Percentiles rank a stretch among this genome's conserved stretches.
These are phyloP conservation scores for Huso huso DNA, from an alignment of 2,797 vertebrate species.

Conservation along the genomic window DNA sequence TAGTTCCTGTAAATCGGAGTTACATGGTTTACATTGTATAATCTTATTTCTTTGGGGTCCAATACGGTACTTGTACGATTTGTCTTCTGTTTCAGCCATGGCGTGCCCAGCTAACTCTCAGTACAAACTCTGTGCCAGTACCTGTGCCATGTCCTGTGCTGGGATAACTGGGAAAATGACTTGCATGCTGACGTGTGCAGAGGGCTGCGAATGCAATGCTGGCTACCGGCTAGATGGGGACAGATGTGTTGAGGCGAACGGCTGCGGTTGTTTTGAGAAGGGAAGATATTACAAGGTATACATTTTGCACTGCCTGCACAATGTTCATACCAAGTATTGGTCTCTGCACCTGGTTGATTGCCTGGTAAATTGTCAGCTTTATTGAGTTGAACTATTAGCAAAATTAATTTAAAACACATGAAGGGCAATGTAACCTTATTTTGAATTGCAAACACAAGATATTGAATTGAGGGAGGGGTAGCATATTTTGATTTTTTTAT, in stretches of 20 bases:
- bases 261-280: conserved; percentile 26
- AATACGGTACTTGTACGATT: neutral
- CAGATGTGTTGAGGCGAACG: neutral
- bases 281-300: conserved; percentile 22
- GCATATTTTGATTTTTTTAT: too few relatives aligned
- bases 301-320: too few relatives aligned
- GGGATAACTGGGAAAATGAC: neutral
- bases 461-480: too few relatives aligned
- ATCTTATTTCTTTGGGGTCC: too few relatives aligned
- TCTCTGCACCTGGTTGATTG: neutral
- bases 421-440: too few relatives aligned
- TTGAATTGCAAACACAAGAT: too few relatives aligned
- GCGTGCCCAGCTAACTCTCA: conserved; percentile 31
- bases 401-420: too few relatives aligned
- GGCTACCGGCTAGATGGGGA: conserved; percentile 11
- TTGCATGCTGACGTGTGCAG: conserved; percentile 9
- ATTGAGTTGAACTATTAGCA: too few relatives aligned
- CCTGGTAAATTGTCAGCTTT: neutral
- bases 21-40: too few relatives aligned
- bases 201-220: conserved; percentile 34
- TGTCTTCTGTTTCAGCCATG: conserved; percentile 11
- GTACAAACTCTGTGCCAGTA: conserved; percentile 26
- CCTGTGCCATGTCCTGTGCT: conserved; percentile 21
- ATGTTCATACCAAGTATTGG: too few relatives aligned
- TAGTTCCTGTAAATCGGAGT: too few relatives aligned